Percentiles rank a stretch among this genome's conserved stretches.
These are phyloP conservation scores for Chorisops tibialis DNA, from an alignment of 2,888 invertebrate species.

Conservation along the genomic window DNA sequence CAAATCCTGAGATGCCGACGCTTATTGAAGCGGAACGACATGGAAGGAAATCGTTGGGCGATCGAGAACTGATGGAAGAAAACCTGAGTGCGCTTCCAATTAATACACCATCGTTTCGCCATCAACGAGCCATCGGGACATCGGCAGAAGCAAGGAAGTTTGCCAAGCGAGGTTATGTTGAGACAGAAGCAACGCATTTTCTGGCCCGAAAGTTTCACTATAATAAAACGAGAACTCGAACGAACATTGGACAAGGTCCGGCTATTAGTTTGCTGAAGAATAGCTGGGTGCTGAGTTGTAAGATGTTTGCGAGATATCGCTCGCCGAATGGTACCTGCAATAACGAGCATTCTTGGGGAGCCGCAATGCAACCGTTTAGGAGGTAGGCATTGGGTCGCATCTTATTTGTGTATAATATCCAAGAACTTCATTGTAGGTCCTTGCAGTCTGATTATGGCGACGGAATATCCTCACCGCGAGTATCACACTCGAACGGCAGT, in stretches of 20 bases:
- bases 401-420: neutral
- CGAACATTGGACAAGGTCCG: constrained; percentile 50
- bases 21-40: constrained; percentile 55
- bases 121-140: constrained; percentile 68
- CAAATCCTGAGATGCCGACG: constrained; percentile 42
- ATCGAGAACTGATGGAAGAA: constrained; percentile 58
- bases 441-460: constrained; percentile 73
- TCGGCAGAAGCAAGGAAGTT: constrained; percentile 59
- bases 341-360: constrained; percentile 65
- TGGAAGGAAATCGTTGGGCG: constrained; percentile 59
- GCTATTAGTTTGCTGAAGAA: constrained; percentile 42
- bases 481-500: constrained; percentile 52
- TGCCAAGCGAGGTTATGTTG: constrained; percentile 64
- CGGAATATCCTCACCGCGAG: constrained; percentile 66
- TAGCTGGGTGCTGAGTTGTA: constrained; percentile 47
- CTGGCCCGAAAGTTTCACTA: constrained; percentile 56
- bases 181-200: constrained; percentile 65
- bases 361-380: constrained; percentile 70
- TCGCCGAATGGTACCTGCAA: constrained; percentile 75
- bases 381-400: constrained; percentile 46
- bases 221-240: constrained; percentile 43
- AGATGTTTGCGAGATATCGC: constrained; percentile 58
- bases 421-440: constrained; percentile 43
- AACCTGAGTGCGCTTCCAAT: constrained; percentile 51
- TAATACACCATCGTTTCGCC: constrained; percentile 64